These are phyloP conservation scores for Drosophila greeni DNA, from an alignment of 2,888 invertebrate genomes.

Conservation along the genomic window DNA sequence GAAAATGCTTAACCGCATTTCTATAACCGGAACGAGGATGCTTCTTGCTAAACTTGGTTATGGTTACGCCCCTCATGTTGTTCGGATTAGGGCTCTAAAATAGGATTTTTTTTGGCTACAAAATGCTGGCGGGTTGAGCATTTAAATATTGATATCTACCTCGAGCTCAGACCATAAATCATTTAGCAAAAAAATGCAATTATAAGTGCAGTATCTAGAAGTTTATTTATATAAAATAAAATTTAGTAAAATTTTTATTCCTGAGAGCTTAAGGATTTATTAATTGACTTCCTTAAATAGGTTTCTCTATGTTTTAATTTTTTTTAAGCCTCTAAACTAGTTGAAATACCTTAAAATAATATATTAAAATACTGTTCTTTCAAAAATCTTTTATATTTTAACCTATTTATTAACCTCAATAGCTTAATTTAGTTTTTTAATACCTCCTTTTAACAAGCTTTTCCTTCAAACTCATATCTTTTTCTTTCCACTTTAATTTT, in stretches of 20 bases:
- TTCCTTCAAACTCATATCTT: too few species aligned
- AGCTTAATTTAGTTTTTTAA: too few species aligned
- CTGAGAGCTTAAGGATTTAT: too few species aligned
- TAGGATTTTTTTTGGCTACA: slow-evolving; percentile 21
- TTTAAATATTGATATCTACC: not conserved
- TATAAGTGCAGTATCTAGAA: not conserved
- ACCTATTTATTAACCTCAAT: too few species aligned
- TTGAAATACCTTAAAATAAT: too few species aligned
- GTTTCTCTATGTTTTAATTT: too few species aligned
- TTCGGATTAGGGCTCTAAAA: slow-evolving; percentile 14
- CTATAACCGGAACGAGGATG: slow-evolving; percentile 67
- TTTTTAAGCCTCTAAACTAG: too few species aligned
- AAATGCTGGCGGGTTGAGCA: slow-evolving; percentile 7
- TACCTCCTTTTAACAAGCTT: too few species aligned
- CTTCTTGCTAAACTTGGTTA: slow-evolving; percentile 66
- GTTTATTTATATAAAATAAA: not conserved
- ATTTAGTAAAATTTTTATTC: not conserved
- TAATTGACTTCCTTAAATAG: too few species aligned
- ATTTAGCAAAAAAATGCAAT: not conserved
- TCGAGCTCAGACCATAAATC: not conserved
- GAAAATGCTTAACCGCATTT: slow-evolving; percentile 61
- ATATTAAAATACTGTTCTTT: too few species aligned
- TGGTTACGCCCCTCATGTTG: slow-evolving; percentile 57
- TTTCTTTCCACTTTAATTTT: too few species aligned
- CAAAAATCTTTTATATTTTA: too few species aligned